phyloP scores from a whole-genome alignment of 2,888 invertebrate genomes.

The Pandemis cinnamomeana region DNA sequence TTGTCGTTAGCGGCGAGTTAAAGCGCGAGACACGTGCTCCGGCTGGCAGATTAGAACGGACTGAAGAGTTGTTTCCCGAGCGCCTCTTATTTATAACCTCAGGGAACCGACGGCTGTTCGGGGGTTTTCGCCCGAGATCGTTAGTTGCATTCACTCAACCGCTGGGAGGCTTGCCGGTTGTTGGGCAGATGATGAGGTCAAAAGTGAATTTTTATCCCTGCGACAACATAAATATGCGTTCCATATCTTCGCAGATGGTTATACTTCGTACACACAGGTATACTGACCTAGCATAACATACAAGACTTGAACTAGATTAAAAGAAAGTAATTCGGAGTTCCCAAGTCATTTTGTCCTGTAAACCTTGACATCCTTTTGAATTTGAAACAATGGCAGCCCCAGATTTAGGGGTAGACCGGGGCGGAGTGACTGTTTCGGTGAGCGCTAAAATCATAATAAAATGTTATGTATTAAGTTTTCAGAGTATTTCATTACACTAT shows the following conservation, averaged over 20 bases:
- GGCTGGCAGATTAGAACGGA: slow-evolving; percentile 53
- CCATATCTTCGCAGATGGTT: not conserved
- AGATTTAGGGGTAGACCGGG: too few species aligned
- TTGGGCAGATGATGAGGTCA: slow-evolving; percentile 34
- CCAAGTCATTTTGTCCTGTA: too few species aligned
- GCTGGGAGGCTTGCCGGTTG: slow-evolving; percentile 24
- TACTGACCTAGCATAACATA: not conserved
- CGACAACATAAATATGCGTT: slow-evolving; percentile 11
- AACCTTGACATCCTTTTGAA: too few species aligned
- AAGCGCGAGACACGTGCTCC: slow-evolving; percentile 48
- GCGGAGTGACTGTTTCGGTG: too few species aligned
- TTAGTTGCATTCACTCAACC: slow-evolving; percentile 59
- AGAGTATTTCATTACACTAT: too few species aligned
- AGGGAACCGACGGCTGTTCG: slow-evolving; percentile 56
- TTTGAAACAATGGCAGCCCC: too few species aligned
- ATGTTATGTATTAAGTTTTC: too few species aligned
- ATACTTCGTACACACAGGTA: not conserved
- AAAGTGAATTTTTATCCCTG: slow-evolving; percentile 11
- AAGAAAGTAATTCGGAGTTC: too few species aligned
- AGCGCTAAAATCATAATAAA: too few species aligned
- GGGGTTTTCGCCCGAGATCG: slow-evolving; percentile 62
- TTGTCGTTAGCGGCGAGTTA: slow-evolving; percentile 50
- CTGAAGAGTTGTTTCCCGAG: slow-evolving; percentile 62
- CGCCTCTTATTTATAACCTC: slow-evolving; percentile 63
- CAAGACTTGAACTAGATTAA: not conserved